phyloP scores from a whole-genome alignment of 2,797 vertebrate genomes.

The Hypotaenidia okinawae region DNA sequence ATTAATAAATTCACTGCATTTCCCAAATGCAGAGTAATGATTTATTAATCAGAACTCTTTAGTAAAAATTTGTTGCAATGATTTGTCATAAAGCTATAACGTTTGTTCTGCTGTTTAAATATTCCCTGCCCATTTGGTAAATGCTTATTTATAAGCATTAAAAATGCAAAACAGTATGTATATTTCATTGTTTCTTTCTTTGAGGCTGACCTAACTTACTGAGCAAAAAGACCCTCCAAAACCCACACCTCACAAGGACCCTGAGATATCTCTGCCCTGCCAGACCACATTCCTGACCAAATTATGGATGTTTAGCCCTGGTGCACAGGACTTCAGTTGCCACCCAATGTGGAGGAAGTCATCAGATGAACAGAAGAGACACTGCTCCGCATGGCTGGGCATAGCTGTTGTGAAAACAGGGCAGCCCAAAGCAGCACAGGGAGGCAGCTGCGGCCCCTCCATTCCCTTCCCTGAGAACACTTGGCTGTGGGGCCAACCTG shows the following conservation, averaged over 20 bases:
- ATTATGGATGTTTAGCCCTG: neutral
- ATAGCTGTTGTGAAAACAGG: fast-evolving
- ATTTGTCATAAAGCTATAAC: neutral
- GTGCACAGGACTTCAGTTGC: neutral
- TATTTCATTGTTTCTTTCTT: neutral
- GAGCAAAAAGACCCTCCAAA: neutral
- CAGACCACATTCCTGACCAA: neutral
- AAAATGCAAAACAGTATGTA: neutral
- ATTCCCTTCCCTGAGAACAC: neutral
- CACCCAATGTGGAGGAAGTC: neutral
- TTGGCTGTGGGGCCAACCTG: neutral
- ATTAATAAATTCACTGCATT: neutral
- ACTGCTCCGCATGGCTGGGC: neutral
- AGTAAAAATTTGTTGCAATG: neutral
- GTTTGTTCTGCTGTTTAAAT: neutral
- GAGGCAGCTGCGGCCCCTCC: fast-evolving
- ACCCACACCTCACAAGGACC: neutral
- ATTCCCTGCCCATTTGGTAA: neutral
- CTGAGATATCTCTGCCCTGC: neutral
- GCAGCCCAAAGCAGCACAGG: neutral
- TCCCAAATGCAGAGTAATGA: neutral
- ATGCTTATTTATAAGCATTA: neutral
- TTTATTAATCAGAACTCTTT: neutral
- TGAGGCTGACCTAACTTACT: neutral
- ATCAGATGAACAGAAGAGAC: neutral